A percentile compares a stretch with the other conserved stretches of the same genome.
These are phyloP conservation scores for Drosophila ercepeae DNA, from an alignment of 1,140 invertebrate species.

Conservation along the genomic window DNA sequence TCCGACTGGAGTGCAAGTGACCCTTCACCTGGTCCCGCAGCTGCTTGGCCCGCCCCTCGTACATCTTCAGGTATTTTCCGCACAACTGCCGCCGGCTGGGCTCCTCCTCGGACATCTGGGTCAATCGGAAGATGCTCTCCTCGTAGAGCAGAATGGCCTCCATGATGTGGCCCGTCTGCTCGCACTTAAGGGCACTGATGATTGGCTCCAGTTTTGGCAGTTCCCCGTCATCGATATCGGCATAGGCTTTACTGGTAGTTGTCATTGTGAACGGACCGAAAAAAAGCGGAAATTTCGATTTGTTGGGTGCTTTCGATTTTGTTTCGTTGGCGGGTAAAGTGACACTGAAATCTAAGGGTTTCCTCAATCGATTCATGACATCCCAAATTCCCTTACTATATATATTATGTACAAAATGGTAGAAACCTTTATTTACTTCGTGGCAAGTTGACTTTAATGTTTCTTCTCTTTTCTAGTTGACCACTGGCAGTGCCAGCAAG, in stretches of 20 bases:
- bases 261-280: constrained; percentile 38
- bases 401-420: constrained; percentile 37
- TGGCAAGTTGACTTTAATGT: neutral
- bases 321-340: neutral
- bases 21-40: constrained; percentile 65
- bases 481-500: constrained; percentile 78
- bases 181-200: constrained; percentile 59
- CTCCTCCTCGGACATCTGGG: constrained; percentile 46
- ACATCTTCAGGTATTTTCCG: constrained; percentile 54
- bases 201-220: constrained; percentile 56
- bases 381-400: neutral
- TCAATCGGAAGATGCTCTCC: constrained; percentile 63
- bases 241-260: constrained; percentile 9
- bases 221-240: constrained; percentile 34
- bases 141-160: constrained; percentile 73
- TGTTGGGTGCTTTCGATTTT: neutral
- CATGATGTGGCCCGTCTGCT: constrained; percentile 67
- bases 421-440: neutral
- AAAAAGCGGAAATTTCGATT: constrained; percentile 14
- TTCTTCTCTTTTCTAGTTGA: constrained; percentile 37
- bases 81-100: constrained; percentile 47
- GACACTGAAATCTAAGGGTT: neutral
- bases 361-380: neutral
- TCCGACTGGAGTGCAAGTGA: constrained; percentile 58
- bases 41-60: constrained; percentile 57